Percentiles rank a stretch among this genome's conserved stretches.
Conservation (phyloP, 2,797 vertebrate species). For the Molossus molossus region DNA sequence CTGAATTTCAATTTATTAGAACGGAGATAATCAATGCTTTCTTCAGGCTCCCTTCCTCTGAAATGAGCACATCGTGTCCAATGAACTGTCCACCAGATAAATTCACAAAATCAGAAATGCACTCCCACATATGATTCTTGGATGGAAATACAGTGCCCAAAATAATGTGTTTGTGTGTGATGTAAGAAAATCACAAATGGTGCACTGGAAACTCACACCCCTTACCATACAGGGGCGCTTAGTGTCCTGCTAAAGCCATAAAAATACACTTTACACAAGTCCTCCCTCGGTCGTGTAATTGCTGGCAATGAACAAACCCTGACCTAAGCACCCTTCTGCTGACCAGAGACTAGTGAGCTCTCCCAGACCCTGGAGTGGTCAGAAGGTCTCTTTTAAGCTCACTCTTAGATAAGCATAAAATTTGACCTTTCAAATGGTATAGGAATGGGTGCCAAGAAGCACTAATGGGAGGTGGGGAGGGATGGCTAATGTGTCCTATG, state of each 20-base stretch:
- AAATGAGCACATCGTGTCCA: background rate
- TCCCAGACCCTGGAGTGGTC: background rate
- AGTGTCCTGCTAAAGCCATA: background rate
- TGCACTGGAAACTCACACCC: slow-evolving; percentile 1
- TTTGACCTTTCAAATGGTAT: background rate
- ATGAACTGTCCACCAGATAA: slow-evolving; percentile 49
- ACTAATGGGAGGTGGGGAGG: background rate
- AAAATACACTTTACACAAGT: slow-evolving; percentile 57
- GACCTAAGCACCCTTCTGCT: slow-evolving; percentile 71
- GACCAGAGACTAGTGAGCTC: slow-evolving; percentile 79
- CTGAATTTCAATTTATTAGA: slow-evolving; percentile 65
- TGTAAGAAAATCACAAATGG: background rate
- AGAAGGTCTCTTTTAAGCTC: background rate
- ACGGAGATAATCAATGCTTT: slow-evolving; percentile 14
- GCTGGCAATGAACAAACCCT: background rate
- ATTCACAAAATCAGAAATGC: slow-evolving; percentile 39
- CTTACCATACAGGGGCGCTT: background rate
- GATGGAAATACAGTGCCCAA: background rate
- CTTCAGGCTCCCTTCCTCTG: slow-evolving; percentile 4
- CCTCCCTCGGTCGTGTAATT: background rate
- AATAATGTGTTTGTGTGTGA: background rate
- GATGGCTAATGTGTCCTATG: background rate
- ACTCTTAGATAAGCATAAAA: background rate
- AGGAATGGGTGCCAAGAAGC: background rate
- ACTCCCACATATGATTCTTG: background rate